Evolutionary conservation across 2,888 invertebrate genomes (phyloP).

Genomic region (Unio delphinus): DNA sequence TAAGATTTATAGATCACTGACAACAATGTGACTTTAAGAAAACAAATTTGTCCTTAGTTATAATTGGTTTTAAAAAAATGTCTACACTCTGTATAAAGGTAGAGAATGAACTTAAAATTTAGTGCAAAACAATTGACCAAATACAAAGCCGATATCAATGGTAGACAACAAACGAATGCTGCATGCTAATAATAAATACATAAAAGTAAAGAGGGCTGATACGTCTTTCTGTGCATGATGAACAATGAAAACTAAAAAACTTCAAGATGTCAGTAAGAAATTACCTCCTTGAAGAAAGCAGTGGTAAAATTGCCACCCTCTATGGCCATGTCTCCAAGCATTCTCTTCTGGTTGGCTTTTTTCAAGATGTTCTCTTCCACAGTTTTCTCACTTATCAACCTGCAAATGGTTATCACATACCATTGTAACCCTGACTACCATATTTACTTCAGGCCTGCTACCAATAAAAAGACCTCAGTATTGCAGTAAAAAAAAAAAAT

Average conservation of each 20-base stretch:
- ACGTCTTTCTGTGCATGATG: not conserved
- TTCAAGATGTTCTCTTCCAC: conserved; percentile 99
- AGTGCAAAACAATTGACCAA: not conserved
- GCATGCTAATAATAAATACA: not conserved
- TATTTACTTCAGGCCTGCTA: too few relatives aligned
- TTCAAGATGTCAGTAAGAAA: not conserved
- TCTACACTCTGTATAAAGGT: too few relatives aligned
- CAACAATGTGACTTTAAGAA: too few relatives aligned
- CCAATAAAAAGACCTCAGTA: too few relatives aligned
- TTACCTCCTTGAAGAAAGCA: conserved; percentile 89
- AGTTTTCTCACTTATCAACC: conserved; percentile 95
- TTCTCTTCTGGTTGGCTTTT: conserved; percentile 97
- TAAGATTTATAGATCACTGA: too few relatives aligned
- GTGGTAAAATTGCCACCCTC: conserved; percentile 99
- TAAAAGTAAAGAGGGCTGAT: not conserved
- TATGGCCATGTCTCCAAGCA: conserved; percentile 96
- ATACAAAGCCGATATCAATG: not conserved
- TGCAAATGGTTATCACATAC: conserved; percentile 64
- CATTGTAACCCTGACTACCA: too few relatives aligned
- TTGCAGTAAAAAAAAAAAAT: too few relatives aligned
- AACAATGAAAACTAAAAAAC: not conserved
- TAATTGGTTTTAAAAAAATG: too few relatives aligned
- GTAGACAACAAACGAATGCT: not conserved
- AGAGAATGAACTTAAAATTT: too few relatives aligned
- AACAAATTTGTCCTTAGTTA: too few relatives aligned